phyloP scores from a whole-genome alignment of 2,113 vertebrate species.

The Zosterops japonicus region DNA sequence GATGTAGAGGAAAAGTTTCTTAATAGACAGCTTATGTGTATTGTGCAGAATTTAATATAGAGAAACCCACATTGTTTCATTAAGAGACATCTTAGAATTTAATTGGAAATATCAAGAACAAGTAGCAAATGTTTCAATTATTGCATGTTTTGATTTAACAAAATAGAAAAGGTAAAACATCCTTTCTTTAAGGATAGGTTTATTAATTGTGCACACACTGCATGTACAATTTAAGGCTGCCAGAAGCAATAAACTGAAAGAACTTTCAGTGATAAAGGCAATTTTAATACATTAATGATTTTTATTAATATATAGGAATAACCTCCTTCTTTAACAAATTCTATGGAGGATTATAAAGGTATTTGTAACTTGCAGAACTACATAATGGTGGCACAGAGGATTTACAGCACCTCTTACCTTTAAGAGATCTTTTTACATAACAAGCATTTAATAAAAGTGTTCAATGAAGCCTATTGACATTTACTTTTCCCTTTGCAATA shows the following conservation, averaged over 20 bases:
- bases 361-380: conserved; percentile 32
- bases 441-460: conserved; percentile 68
- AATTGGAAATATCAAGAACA: neutral
- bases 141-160: neutral
- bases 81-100: neutral
- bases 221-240: neutral
- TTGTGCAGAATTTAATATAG: neutral
- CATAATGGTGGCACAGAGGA: conserved; percentile 36
- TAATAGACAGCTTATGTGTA: neutral
- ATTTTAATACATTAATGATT: neutral
- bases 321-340: neutral
- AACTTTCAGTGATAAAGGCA: neutral
- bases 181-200: neutral
- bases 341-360: neutral
- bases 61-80: neutral
- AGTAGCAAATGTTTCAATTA: neutral
- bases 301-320: neutral
- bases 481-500: conserved; percentile 67
- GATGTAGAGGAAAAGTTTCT: neutral
- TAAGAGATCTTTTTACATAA: conserved; percentile 58
- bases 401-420: conserved; percentile 64
- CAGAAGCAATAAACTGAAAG: neutral
- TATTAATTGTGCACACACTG: neutral
- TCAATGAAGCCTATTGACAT: conserved; percentile 72
- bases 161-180: neutral